A percentile compares a stretch with the other conserved stretches of the same genome.
phyloP scores from a whole-genome alignment of 2,888 invertebrate genomes.

The Campoplex capitator region DNA sequence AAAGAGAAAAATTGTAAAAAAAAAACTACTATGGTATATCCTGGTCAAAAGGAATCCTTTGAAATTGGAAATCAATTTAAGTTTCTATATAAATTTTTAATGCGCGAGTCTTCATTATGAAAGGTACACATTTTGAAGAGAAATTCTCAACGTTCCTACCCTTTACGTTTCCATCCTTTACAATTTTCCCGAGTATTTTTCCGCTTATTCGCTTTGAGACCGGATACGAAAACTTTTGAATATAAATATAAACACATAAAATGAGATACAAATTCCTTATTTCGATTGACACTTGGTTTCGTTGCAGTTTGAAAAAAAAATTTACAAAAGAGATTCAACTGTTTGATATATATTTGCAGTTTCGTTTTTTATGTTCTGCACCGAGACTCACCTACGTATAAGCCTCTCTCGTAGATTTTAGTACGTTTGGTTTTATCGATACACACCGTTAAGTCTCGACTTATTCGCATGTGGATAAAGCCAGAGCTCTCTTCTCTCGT shows the following conservation, averaged over 20 bases:
- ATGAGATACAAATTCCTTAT: background rate
- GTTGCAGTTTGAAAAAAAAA: background rate
- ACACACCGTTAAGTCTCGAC: conserved; percentile 48
- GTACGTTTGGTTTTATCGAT: conserved; percentile 33
- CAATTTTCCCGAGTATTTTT: background rate
- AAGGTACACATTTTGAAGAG: conserved; percentile 7
- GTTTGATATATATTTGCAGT: background rate
- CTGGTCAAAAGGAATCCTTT: conserved; percentile 14
- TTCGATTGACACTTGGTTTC: background rate
- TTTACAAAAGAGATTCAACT: background rate
- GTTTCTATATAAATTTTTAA: conserved; percentile 7
- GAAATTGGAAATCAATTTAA: conserved; percentile 9
- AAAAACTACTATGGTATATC: background rate
- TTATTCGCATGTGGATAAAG: conserved; percentile 58
- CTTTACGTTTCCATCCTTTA: background rate
- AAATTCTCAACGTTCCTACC: background rate
- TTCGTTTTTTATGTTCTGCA: background rate
- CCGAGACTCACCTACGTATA: background rate
- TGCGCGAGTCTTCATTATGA: background rate
- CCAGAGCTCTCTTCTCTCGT: conserved; percentile 2
- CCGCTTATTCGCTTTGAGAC: background rate
- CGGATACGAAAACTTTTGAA: background rate
- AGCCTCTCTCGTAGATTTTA: conserved; percentile 20
- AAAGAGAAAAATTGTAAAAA: background rate
- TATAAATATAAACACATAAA: conserved; percentile 9